Evolutionary conservation across 2,888 invertebrate genomes (phyloP).

Genomic region (Busseola fusca): DNA sequence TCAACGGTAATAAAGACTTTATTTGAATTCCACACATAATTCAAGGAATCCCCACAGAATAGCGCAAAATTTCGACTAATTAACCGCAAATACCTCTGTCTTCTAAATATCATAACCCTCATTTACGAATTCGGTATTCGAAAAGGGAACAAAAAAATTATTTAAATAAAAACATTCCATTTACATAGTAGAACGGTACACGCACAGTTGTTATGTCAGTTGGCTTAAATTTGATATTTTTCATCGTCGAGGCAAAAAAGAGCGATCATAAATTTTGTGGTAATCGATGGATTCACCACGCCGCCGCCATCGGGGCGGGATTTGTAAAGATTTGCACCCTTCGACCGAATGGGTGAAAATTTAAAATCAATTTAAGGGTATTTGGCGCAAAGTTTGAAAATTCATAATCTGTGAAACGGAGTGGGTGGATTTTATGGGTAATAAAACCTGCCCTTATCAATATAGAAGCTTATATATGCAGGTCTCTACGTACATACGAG

Average conservation of each 20-base stretch:
- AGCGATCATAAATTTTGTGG: slow-evolving; percentile 61
- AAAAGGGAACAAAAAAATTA: slow-evolving; percentile 24
- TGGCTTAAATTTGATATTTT: slow-evolving; percentile 56
- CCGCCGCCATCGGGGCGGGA: slow-evolving; percentile 21
- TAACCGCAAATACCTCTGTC: slow-evolving; percentile 29
- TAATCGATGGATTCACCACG: slow-evolving; percentile 60
- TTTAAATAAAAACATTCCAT: slow-evolving; percentile 57
- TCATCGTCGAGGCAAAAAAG: slow-evolving; percentile 60
- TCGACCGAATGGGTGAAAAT: slow-evolving; percentile 24
- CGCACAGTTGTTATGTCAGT: slow-evolving; percentile 37
- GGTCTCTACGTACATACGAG: background rate
- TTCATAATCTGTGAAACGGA: slow-evolving; percentile 23
- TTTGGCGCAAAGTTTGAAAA: slow-evolving; percentile 13
- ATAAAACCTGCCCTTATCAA: background rate
- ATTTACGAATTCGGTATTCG: slow-evolving; percentile 12
- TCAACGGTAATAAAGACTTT: slow-evolving; percentile 22
- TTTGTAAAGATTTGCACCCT: slow-evolving; percentile 42
- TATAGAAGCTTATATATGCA: background rate
- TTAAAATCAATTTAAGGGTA: slow-evolving; percentile 28
- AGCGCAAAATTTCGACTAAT: slow-evolving; percentile 34
- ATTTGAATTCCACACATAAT: slow-evolving; percentile 39
- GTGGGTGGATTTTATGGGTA: background rate
- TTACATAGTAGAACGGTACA: slow-evolving; percentile 49
- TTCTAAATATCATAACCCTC: slow-evolving; percentile 28
- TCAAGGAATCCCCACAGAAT: slow-evolving; percentile 26